Base-by-base conservation (phyloP, 2,113 vertebrate genomes). In the Gobius niger region DNA sequence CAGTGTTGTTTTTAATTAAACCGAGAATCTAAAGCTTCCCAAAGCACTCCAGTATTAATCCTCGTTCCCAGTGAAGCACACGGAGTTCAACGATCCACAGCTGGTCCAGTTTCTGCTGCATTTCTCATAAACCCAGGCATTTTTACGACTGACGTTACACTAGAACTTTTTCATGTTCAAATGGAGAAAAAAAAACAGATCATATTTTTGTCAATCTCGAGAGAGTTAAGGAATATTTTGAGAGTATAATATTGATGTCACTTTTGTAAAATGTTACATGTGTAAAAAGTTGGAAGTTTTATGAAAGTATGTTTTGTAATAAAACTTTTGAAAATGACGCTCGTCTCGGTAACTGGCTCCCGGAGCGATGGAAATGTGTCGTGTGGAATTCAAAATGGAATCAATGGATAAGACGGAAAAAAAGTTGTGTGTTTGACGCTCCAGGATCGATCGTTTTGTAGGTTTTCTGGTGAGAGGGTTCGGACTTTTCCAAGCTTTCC, bases 151-250 rank as follows among this genome's bases (percentile, higher is more conserved):
- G 90, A 92, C 94, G 92, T 96, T 34, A 94, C 94, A 94, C 90
- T 93, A 7, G 7, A 57, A 93, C 91, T 93, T 95, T 93, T 91
- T 93, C 93, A 94, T 94, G 94, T 98, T 99, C 92, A 95, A 96
- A 97, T 88, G 87, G 77, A 88, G n/a, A n/a, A n/a, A n/a, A n/a
- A n/a, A 88, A 57, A 80, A 92, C 80, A 94, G 91, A 95, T 94
- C 96, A 97, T 99, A 98, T 94, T 99, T 95, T 94, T 93, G 91
- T 94, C 94, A 97, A 93, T 93, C 92, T 19, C 19, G 52, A 54
- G 52, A 24, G 24, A 34, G 24, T 19, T 88, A 87, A 88, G 91
- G 92, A 94, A 93, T 94, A 96, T 96, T 95, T 96, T 96, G 90
- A 91, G 84, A 79, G 47, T 86, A 89, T 87, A 84, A 91, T 94